Percentiles rank a stretch among this genome's conserved stretches.
These are phyloP conservation scores for Platorchestia sp. DNA, from an alignment of 1,140 invertebrate genomes.

Conservation along the genomic window DNA sequence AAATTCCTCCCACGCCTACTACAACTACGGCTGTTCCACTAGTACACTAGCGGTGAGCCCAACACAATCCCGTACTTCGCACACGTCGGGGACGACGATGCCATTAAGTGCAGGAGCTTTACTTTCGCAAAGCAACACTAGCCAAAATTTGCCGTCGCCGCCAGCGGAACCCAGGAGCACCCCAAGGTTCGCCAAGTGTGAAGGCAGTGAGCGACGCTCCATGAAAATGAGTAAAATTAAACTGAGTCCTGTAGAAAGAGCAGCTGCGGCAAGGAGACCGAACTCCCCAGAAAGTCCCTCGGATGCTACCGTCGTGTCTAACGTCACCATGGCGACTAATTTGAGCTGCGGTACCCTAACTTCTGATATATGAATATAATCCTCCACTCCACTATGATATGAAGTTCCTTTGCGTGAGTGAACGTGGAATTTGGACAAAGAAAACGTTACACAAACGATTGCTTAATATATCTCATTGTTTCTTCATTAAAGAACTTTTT, in stretches of 20 bases:
- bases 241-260: not conserved
- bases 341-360: conserved; percentile 15
- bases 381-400: not conserved
- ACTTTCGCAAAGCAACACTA: not conserved
- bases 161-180: not conserved
- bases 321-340: conserved; percentile 36
- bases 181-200: not conserved
- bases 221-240: not conserved
- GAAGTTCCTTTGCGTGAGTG: not conserved
- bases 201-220: not conserved
- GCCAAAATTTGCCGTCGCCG: not conserved
- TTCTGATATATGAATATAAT: not conserved
- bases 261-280: not conserved
- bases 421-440: not conserved
- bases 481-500: not conserved
- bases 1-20: conserved; percentile 21
- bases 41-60: conserved; percentile 16
- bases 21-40: conserved; percentile 35
- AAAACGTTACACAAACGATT: not conserved
- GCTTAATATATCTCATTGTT: not conserved
- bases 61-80: not conserved
- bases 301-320: conserved; percentile 6
- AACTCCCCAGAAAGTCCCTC: conserved; percentile 20
- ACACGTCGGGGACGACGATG: not conserved
- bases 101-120: conserved; percentile 29